Evolutionary conservation across 92 coral and sea anemone genomes (phyloP), one percentile per base, ranked within the genome.

Genomic region (Bergia puertoricense): DNA sequence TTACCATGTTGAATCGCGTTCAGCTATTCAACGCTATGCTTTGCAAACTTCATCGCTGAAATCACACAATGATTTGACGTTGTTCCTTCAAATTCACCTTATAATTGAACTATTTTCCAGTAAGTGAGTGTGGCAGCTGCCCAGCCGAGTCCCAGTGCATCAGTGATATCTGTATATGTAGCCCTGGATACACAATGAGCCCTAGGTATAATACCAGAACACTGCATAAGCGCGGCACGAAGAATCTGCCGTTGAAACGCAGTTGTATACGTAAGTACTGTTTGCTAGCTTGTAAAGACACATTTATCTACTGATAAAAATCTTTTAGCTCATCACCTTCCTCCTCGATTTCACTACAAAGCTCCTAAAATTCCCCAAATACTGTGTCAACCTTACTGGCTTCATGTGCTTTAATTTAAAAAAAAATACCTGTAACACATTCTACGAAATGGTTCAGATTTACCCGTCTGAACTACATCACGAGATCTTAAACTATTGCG

Each of bases 101-200:
- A 36, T 37, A 23, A 56, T 38, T 38, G 2, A 65, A 41, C 4
- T 36, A 0, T 54, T 22, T 44, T 77, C 76, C 72, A 80, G 78
- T 40, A 88, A 46, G 4, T 15, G 77, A 80, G 43, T 86, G 92
- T 71, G 89, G 88, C 30, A 56, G 81, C 15, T 95, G 98, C 72
- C 98, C 98, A 1, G 62, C 67, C 79, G 85, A 90, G 78, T 81
- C 96, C 10, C 72, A 66, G 50, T 91, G 94, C 57, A 56, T 89
- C 56, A 88, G 77, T 36, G 88, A 90, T 37, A 86, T 90, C 43
- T 95, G 98, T 41, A 66, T 95, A 11, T 95, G 98, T 86, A 89
- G 90, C 50, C 96, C 96, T 0, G 98, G 98, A 1, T 92, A 92
- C 75, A 65, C 88, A 56, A 92, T 92, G 94, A 89, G 51, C 74